These are phyloP conservation scores for Saguinus midas DNA, from an alignment of 2,113 vertebrate species.

Conservation along the genomic window DNA sequence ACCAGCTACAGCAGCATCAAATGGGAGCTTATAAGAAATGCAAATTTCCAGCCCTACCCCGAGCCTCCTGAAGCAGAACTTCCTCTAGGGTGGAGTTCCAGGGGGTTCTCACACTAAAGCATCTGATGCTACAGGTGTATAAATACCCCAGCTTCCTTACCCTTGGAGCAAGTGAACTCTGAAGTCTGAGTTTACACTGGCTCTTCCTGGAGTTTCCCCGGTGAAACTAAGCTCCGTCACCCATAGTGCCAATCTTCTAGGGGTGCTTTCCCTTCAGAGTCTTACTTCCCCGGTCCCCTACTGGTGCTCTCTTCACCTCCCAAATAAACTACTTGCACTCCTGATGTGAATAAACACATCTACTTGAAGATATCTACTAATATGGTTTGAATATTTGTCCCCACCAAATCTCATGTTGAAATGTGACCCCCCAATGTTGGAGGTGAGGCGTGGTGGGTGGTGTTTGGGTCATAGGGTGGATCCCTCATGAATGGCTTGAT, in stretches of 20 bases:
- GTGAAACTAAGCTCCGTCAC: background rate
- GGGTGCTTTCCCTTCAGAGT: background rate
- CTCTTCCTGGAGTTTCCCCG: background rate
- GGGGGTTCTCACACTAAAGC: background rate
- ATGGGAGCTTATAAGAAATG: background rate
- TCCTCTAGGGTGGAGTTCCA: background rate
- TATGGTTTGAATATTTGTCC: too few species aligned
- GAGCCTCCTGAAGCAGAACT: background rate
- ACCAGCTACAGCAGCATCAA: fast-evolving
- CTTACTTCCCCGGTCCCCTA: background rate
- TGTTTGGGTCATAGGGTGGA: too few species aligned
- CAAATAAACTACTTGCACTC: background rate
- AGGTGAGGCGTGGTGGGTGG: too few species aligned
- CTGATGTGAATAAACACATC: too few species aligned
- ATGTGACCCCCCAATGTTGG: too few species aligned
- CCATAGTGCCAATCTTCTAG: background rate
- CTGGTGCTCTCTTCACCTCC: background rate
- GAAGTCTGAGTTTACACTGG: background rate
- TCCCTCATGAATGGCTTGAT: too few species aligned
- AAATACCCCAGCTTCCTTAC: background rate
- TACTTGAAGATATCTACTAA: background rate
- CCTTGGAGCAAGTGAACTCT: background rate
- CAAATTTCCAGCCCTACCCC: background rate
- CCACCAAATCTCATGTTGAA: too few species aligned
- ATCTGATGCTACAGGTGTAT: background rate